phyloP scores from a whole-genome alignment of 2,888 invertebrate species.

The Folsomia candida region DNA sequence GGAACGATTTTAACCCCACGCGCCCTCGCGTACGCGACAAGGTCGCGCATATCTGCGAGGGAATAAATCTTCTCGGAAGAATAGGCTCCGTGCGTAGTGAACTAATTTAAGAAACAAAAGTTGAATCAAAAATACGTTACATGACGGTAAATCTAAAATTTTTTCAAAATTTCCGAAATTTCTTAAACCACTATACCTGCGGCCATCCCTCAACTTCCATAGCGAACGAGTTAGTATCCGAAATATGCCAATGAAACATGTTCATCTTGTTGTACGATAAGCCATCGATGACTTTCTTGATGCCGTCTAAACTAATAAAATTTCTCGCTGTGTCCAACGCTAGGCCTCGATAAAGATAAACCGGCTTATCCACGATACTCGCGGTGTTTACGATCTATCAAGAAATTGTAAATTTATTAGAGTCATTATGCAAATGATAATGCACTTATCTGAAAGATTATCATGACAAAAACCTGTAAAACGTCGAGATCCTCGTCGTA shows the following conservation, averaged over 20 bases:
- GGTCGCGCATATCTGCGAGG: constrained; percentile 50
- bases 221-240: constrained; percentile 59
- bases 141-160: not conserved
- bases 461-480: too few species aligned
- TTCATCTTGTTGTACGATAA: constrained; percentile 59
- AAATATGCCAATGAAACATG: constrained; percentile 57
- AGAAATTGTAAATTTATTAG: too few species aligned
- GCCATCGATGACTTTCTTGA: constrained; percentile 57
- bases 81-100: constrained; percentile 55
- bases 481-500: constrained; percentile 53
- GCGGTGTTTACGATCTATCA: constrained; percentile 30
- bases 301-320: constrained; percentile 55
- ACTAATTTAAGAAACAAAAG: too few species aligned
- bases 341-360: constrained; percentile 59
- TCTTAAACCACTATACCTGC: constrained; percentile 50
- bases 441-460: too few species aligned
- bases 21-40: constrained; percentile 56
- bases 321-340: constrained; percentile 64
- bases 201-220: constrained; percentile 54
- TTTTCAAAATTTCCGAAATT: not conserved
- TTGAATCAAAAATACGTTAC: not conserved
- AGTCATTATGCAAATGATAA: too few species aligned
- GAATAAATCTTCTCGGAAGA: constrained; percentile 56
- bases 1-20: constrained; percentile 56
- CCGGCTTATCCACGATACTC: constrained; percentile 57